Base-by-base conservation (phyloP, 1,140 invertebrate genomes). In the Philotrypesis tridentata region DNA sequence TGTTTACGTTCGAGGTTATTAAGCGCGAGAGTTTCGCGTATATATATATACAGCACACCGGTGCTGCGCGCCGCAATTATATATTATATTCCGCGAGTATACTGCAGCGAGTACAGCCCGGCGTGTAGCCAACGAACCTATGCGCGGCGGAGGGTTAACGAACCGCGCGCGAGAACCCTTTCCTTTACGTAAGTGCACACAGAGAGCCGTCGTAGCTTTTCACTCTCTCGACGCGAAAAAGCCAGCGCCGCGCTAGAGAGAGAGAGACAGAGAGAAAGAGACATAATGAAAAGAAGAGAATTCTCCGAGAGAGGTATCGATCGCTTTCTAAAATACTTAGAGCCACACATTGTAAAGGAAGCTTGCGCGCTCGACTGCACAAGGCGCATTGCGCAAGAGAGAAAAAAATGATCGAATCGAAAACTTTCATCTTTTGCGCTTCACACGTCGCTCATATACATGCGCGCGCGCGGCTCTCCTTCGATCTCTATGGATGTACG, bases 271-370 rank as follows among this genome's bases (percentile, higher is more conserved):
- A n/a, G n/a, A n/a, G n/a, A n/a, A n/a, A 68, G 27, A 67, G 48
- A 55, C 7, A 55, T 55, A 55, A 55, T n/a, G 17, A 55, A 55
- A n/a, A 81, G 65, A 43, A 74, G 29, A 31, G 72, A 40, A 74
- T 31, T 40, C 55, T 25, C 12, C 14, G 33, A 21, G n/a, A n/a
- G n/a, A n/a, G 11, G 70, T 73, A 75, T 75, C 68, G 61, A 75
- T 68, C 63, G 23, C 79, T 81, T 81, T 81, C 79, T 81, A 81
- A 81, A 81, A 81, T 75, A 81, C 43, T 80, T 71, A 71, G 67
- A 73, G 60, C 37, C 68, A 25, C 67, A 37, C 11, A 40, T 79
- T 63, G 40, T 72, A 72, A 72, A 21, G 68, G 72, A 55, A 48
- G 48, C 23, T 60, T n/a, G n/a, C n/a, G 60, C 21, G 55, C 33